phyloP scores from a whole-genome alignment of 35 echinoderm and acorn worm species.

The Chiridota heheva region DNA sequence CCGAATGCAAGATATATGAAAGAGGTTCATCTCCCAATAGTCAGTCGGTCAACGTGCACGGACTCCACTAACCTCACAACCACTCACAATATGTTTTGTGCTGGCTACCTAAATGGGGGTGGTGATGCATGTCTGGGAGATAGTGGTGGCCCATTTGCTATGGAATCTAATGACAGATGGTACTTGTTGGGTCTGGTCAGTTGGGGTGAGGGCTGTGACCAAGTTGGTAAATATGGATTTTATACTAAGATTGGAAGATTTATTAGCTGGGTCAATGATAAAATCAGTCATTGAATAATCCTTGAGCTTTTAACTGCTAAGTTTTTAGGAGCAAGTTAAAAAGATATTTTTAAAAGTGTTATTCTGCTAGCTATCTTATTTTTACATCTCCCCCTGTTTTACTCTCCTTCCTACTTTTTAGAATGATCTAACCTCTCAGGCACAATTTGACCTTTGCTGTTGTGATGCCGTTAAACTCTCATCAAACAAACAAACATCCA shows the following conservation, averaged over 20 bases:
- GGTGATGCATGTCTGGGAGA: slow-evolving; percentile 84
- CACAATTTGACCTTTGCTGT: too few relatives aligned
- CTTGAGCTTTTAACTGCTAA: too few relatives aligned
- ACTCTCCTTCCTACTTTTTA: too few relatives aligned
- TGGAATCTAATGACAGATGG: slow-evolving; percentile 56
- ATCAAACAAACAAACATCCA: too few relatives aligned
- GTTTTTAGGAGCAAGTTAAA: too few relatives aligned
- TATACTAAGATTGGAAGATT: slow-evolving; percentile 81
- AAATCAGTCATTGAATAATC: slow-evolving; percentile 49
- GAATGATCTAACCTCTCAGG: too few relatives aligned
- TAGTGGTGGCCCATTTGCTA: slow-evolving; percentile 84
- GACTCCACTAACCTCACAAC: slow-evolving; percentile 42
- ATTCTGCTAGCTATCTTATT: too few relatives aligned
- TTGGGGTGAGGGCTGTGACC: slow-evolving; percentile 89
- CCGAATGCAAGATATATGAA: slow-evolving; percentile 75
- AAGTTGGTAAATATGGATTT: slow-evolving; percentile 75
- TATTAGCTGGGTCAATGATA: slow-evolving; percentile 54
- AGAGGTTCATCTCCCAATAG: slow-evolving; percentile 71
- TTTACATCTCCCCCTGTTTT: too few relatives aligned
- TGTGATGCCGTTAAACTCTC: too few relatives aligned
- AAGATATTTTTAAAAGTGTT: too few relatives aligned
- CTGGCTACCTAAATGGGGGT: slow-evolving; percentile 54
- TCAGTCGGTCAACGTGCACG: slow-evolving; percentile 43
- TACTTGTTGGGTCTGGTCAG: slow-evolving; percentile 80
- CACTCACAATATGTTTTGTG: slow-evolving; percentile 88